Evolutionary conservation across 1,140 invertebrate genomes (phyloP).

Genomic region (Zaprionus ghesquierei): DNA sequence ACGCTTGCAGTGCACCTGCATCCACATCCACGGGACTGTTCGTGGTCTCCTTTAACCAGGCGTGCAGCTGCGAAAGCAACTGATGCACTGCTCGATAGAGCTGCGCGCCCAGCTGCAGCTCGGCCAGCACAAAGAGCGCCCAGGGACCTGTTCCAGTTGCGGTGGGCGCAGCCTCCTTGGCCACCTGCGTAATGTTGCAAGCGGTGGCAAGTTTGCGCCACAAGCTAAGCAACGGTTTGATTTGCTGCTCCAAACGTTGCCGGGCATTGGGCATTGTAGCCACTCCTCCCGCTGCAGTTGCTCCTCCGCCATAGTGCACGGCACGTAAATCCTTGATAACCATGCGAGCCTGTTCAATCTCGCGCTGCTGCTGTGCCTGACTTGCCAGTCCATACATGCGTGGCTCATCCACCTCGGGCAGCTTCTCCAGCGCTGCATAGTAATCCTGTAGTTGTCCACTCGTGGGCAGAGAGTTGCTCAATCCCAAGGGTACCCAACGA

Average conservation of each 20-base stretch:
- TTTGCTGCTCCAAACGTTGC: constrained; percentile 82
- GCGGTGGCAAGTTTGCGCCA: constrained; percentile 89
- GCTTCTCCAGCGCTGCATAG: constrained; percentile 84
- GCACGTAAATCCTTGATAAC: constrained; percentile 64
- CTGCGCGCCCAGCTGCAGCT: constrained; percentile 57
- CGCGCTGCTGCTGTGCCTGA: constrained; percentile 66
- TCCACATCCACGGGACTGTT: constrained; percentile 37
- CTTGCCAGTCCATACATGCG: constrained; percentile 89
- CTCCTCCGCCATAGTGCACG: constrained; percentile 60
- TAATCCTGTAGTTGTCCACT: constrained; percentile 86
- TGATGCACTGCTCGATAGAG: constrained; percentile 67
- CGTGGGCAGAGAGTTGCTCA: constrained; percentile 83
- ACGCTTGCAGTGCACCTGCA: constrained; percentile 26
- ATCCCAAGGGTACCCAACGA: constrained; percentile 84
- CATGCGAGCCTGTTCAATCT: constrained; percentile 60
- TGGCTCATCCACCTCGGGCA: constrained; percentile 89
- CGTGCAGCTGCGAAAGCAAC: constrained; percentile 57
- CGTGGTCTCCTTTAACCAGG: constrained; percentile 56
- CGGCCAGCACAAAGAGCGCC: constrained; percentile 83
- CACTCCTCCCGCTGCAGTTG: background rate
- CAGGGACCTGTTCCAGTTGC: constrained; percentile 85
- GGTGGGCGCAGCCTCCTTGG: constrained; percentile 54
- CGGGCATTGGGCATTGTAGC: constrained; percentile 1
- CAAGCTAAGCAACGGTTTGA: constrained; percentile 87
- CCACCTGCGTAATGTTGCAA: constrained; percentile 52